A percentile compares a stretch with the other conserved stretches of the same genome.
These are phyloP conservation scores for Gonatopus flavifemur DNA, from an alignment of 1,140 invertebrate species.

Conservation along the genomic window DNA sequence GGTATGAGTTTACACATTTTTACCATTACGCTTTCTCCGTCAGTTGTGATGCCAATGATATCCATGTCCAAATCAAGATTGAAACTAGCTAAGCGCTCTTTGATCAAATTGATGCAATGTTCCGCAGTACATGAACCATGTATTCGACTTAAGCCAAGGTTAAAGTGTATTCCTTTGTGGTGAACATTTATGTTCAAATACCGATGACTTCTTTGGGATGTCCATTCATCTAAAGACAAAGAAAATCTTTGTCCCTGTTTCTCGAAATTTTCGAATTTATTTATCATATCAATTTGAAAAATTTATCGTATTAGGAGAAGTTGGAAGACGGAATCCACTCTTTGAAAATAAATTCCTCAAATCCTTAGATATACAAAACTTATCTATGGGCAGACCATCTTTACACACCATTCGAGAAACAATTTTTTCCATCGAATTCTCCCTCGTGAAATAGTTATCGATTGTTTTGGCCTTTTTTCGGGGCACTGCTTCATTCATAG, in stretches of 20 bases:
- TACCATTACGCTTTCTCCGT: slow-evolving; percentile 6
- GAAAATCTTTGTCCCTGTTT: slow-evolving; percentile 27
- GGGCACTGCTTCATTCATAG: slow-evolving; percentile 1
- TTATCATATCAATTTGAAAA: slow-evolving; percentile 14
- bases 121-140: slow-evolving; percentile 26
- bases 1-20: slow-evolving; percentile 2
- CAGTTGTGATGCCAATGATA: slow-evolving; percentile 17
- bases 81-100: slow-evolving; percentile 1
- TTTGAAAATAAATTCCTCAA: slow-evolving; percentile 25
- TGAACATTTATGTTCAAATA: slow-evolving; percentile 34
- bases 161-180: slow-evolving; percentile 20
- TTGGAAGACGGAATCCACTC: slow-evolving; percentile 19
- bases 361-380: slow-evolving; percentile 16
- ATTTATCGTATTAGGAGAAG: slow-evolving; percentile 25
- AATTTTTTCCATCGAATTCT: slow-evolving; percentile 25
- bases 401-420: slow-evolving; percentile 28
- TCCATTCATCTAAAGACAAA: slow-evolving; percentile 34
- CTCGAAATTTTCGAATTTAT: slow-evolving; percentile 15
- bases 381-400: slow-evolving; percentile 24
- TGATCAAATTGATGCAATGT: slow-evolving; percentile 11
- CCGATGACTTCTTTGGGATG: slow-evolving; percentile 25
- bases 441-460: slow-evolving; percentile 22
- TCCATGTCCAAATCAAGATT: slow-evolving; percentile 14
- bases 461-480: slow-evolving; percentile 22
- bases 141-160: slow-evolving; percentile 30